Base-by-base conservation (phyloP, 2,113 vertebrate species). In the Callospermophilus lateralis region DNA sequence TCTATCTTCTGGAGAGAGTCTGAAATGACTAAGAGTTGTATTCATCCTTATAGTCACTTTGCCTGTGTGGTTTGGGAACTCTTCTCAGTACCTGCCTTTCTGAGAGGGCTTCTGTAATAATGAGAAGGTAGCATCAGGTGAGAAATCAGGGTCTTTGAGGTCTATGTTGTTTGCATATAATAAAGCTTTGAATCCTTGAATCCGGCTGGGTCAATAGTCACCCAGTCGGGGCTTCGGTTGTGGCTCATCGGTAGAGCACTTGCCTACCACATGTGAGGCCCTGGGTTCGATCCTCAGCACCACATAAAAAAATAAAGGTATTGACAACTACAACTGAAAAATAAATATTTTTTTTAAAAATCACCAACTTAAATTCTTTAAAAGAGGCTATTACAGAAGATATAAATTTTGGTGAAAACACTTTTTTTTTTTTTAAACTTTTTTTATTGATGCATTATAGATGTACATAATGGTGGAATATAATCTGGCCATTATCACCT, bases 141-240 rank as follows among this genome's bases (percentile, higher is more conserved):
- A 84, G 84, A 89, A 67, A 63, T 78, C 32, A 72, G 90, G 73
- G 84, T 53, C 73, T 83, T 45, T 84, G 91, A 63, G 26, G 53
- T 90, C 84, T 88, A 20, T 84, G 26, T 55, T 76, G 32, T 94
- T 97, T 90, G 39, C 81, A n/a, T 76, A 1, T 70, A 85, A 65
- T 53, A 83, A 95, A 87, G 34, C 19, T 32, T 93, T 20, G 94
- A 58, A 70, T 90, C 11, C 19, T 80, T 45, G 32, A 92, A 51
- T 91, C 79, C 34, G 42, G 0, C 84, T 85, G 81, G 73, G 30
- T 61, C 34, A 68, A n/a, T n/a, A n/a, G n/a, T n/a, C n/a, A n/a
- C n/a, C n/a, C n/a, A n/a, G n/a, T n/a, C n/a, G n/a, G n/a, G n/a
- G n/a, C n/a, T n/a, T n/a, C n/a, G n/a, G n/a, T 45, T 45, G 45